Base-by-base conservation (phyloP, 1,140 invertebrate genomes). In the Conus ventricosus region DNA sequence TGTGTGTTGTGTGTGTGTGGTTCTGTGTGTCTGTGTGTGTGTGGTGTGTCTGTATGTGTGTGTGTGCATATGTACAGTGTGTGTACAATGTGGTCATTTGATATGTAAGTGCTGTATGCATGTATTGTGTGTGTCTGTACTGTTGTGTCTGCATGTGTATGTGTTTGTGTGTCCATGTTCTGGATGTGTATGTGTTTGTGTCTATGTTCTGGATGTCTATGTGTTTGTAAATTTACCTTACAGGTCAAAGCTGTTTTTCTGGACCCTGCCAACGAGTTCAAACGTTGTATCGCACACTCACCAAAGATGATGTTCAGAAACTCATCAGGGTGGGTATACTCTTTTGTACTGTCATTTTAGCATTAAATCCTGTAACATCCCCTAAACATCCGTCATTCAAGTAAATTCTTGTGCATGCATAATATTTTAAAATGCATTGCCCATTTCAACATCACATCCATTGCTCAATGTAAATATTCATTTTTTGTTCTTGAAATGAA, bases 271-370 rank as follows among this genome's bases (percentile, higher is more conserved):
- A 95, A 95, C 93, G 94, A 95, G 83, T 95, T 95, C 90, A 95
- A 95, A 95, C 92, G 94, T 95, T 51, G 95, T n/a, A 95, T 87
- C 89, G 95, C 84, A 95, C 94, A 57, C 88, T 95, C 8, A 95
- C 95, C 13, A 95, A 95, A 91, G 95, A 95, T 92, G 95, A 95
- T 93, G 95, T 95, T 55, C 95, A 95, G 88, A 95, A 95, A 89
- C 91, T 95, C 51, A 95, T 95, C 15, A 93, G 93, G 91, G 95
- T 95, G 51, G 15, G 80, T 39, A 39, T 39, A 39, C 23, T 60
- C n/a, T 78, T 78, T 4, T 78, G 76, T 51, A 4, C 17, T 78
- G 27, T 39, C 39, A 25, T 78, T 5, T 27, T 39, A 55, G 57
- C 39, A 63, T 89, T 10, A 39, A 39, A 39, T 39, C 39, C 39